phyloP scores from a whole-genome alignment of 2,113 vertebrate species.

The Ceyx melanurus region DNA sequence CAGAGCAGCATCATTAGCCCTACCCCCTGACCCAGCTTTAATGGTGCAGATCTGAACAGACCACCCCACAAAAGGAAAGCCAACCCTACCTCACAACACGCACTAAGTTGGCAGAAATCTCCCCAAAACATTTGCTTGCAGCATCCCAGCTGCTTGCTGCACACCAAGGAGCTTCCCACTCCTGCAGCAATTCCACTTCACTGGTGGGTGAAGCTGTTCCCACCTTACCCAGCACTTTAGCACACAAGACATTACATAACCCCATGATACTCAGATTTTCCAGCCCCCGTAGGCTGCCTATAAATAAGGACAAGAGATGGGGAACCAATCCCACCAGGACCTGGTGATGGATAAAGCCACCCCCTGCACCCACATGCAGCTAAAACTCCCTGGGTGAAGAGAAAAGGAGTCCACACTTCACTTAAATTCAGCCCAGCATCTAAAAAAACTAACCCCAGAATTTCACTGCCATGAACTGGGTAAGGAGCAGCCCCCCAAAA shows the following conservation, averaged over 20 bases:
- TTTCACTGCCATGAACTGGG: rapidly evolving
- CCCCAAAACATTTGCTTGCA: rapidly evolving
- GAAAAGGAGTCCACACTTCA: rapidly evolving
- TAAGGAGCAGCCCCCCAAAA: background rate
- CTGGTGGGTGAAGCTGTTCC: background rate
- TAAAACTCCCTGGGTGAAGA: background rate
- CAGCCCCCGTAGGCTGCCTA: background rate
- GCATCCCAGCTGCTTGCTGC: background rate
- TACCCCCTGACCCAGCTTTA: rapidly evolving
- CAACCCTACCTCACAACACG: rapidly evolving
- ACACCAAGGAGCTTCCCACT: background rate
- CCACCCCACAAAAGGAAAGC: background rate
- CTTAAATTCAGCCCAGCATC: background rate
- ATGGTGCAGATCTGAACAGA: rapidly evolving
- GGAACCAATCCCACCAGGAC: background rate
- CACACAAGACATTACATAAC: background rate
- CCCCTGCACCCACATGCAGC: background rate
- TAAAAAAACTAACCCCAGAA: background rate
- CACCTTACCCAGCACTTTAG: background rate
- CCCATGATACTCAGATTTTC: background rate
- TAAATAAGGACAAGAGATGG: background rate
- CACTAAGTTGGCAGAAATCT: rapidly evolving
- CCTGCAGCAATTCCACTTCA: background rate
- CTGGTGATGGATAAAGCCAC: background rate
- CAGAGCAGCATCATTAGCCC: rapidly evolving